Conservation (phyloP, 2,888 invertebrate genomes). For the Pegoplata infirma region DNA sequence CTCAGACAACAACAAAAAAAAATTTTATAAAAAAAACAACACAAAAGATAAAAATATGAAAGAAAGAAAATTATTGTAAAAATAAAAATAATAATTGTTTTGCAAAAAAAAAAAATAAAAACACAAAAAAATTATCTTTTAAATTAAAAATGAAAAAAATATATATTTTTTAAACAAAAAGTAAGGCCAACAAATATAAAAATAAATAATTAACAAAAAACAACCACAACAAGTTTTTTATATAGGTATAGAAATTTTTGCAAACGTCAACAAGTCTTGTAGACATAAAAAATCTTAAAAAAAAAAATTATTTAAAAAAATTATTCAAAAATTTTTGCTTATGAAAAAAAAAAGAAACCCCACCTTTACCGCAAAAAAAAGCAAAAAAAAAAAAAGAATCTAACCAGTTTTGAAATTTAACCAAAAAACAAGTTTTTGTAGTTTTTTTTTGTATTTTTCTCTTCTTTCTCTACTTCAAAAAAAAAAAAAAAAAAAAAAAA, state of each 20-base stretch:
- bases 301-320: constrained; percentile 19
- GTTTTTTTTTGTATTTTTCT: constrained; percentile 37
- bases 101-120: neutral
- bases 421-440: constrained; percentile 59
- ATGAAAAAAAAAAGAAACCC: constrained; percentile 50
- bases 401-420: constrained; percentile 57
- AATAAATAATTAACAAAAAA: constrained; percentile 5
- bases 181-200: constrained; percentile 19
- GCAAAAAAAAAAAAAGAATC: constrained; percentile 48
- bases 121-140: too few relatives aligned
- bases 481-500: constrained; percentile 17
- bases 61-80: neutral
- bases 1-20: neutral
- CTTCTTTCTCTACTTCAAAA: constrained; percentile 42
- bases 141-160: too few relatives aligned
- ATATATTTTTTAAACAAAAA: neutral
- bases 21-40: neutral
- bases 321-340: neutral
- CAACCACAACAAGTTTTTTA: constrained; percentile 29
- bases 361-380: constrained; percentile 59
- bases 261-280: constrained; percentile 50
- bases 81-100: neutral
- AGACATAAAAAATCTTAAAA: constrained; percentile 35
- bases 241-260: constrained; percentile 36
- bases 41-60: constrained; percentile 15